A percentile compares a stretch with the other conserved stretches of the same genome.
Conservation (phyloP, 2,797 vertebrate genomes). For the Muraenolepis orangiensis region DNA sequence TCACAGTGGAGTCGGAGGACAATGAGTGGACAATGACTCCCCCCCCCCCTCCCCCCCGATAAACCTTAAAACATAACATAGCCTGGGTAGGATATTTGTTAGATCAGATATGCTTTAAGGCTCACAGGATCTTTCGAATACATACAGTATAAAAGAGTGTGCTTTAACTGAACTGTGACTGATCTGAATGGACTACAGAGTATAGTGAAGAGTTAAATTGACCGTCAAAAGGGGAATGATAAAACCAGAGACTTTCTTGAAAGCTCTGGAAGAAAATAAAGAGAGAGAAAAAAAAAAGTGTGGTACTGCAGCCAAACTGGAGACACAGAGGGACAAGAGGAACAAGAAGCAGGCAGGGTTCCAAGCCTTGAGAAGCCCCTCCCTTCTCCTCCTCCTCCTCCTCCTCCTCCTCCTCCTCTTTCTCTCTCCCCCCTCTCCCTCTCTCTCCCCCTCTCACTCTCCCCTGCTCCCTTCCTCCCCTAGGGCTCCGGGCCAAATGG, state of each 20-base stretch:
- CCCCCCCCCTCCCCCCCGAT: constrained; percentile 7
- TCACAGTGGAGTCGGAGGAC: constrained; percentile 56
- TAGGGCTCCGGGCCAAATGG: constrained; percentile 73
- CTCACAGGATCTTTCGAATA: neutral
- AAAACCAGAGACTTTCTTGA: constrained; percentile 51
- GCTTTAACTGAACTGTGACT: constrained; percentile 2
- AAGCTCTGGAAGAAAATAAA: constrained; percentile 55
- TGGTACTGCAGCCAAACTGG: constrained; percentile 60
- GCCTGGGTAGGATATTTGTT: constrained; percentile 6
- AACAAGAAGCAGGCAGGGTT: constrained; percentile 64
- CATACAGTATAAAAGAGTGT: neutral
- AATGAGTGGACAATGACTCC: constrained; percentile 48
- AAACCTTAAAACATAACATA: constrained; percentile 2
- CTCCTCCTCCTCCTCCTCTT: neutral
- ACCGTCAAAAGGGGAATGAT: constrained; percentile 34
- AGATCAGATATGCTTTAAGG: neutral
- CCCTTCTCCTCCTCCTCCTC: no score
- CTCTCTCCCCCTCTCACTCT: no score
- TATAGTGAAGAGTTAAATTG: constrained; percentile 35
- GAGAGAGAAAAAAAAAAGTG: constrained; percentile 42
- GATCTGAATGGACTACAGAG: constrained; percentile 31
- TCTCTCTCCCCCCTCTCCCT: no score
- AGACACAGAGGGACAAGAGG: constrained; percentile 51
- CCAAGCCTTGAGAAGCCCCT: constrained; percentile 67
- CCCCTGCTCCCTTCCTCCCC: constrained; percentile 18